phyloP scores from a whole-genome alignment of 2,797 vertebrate species.

The Gallinago nigripennis region DNA sequence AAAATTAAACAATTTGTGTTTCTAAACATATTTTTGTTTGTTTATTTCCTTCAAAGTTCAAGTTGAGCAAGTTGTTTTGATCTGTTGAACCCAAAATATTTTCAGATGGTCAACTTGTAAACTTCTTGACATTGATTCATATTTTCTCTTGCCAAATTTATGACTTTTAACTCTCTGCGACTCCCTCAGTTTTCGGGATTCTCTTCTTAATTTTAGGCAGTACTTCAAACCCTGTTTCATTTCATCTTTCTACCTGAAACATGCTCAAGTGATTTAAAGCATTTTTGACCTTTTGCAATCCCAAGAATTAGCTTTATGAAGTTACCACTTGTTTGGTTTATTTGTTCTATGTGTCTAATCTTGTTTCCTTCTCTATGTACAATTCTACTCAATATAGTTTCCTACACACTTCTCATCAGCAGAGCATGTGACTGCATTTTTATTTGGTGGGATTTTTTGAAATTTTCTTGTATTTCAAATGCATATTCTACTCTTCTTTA shows the following conservation, averaged over 20 bases:
- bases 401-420: not conserved
- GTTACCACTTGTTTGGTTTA: not conserved
- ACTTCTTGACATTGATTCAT: not conserved
- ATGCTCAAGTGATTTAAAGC: not conserved
- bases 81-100: conserved; percentile 19
- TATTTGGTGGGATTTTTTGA: not conserved
- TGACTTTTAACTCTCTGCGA: not conserved
- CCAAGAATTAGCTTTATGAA: not conserved
- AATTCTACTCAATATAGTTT: not conserved
- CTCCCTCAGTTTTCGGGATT: not conserved
- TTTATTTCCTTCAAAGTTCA: conserved; percentile 19
- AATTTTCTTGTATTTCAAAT: not conserved
- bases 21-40: conserved; percentile 8
- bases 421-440: not conserved
- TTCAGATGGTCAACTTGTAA: conserved; percentile 1
- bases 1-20: not conserved
- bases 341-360: not conserved
- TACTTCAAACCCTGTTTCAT: not conserved
- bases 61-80: conserved; percentile 22
- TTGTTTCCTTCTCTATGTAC: not conserved
- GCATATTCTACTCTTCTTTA: not conserved
- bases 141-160: not conserved
- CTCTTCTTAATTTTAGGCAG: not conserved
- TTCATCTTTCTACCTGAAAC: not conserved
- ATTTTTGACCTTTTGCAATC: not conserved